Conservation (phyloP, 2,113 vertebrate genomes). For the Bombycilla garrulus region DNA sequence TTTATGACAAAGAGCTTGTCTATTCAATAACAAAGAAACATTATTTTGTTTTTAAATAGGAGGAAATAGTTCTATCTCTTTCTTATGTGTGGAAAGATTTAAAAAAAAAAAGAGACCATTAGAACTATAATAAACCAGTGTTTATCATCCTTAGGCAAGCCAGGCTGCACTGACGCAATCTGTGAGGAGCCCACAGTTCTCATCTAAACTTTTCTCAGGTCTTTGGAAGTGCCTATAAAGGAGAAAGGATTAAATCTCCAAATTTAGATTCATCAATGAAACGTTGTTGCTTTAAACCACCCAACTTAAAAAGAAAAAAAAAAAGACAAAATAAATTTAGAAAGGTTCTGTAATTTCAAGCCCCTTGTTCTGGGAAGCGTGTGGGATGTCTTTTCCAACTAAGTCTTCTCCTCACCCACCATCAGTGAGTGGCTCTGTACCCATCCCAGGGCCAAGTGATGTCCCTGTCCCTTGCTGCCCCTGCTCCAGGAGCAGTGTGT, state of each 20-base stretch:
- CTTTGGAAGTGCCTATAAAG: neutral
- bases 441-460: neutral
- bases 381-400: rapidly evolving
- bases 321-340: neutral
- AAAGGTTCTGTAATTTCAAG: neutral
- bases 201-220: neutral
- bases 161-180: neutral
- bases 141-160: neutral
- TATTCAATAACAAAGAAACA: neutral
- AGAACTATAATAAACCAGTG: neutral
- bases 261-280: neutral
- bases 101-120: neutral
- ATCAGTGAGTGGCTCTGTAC: neutral
- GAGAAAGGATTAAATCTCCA: neutral
- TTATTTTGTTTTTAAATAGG: neutral
- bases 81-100: neutral
- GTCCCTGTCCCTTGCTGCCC: rapidly evolving
- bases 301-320: neutral
- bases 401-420: neutral
- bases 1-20: neutral
- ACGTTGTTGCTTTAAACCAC: neutral
- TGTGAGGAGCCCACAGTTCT: neutral
- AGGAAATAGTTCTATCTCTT: neutral
- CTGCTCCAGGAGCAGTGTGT: neutral
- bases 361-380: neutral